These are phyloP conservation scores for Apogon hyalosoma DNA, from an alignment of 2,797 vertebrate genomes.

Conservation along the genomic window DNA sequence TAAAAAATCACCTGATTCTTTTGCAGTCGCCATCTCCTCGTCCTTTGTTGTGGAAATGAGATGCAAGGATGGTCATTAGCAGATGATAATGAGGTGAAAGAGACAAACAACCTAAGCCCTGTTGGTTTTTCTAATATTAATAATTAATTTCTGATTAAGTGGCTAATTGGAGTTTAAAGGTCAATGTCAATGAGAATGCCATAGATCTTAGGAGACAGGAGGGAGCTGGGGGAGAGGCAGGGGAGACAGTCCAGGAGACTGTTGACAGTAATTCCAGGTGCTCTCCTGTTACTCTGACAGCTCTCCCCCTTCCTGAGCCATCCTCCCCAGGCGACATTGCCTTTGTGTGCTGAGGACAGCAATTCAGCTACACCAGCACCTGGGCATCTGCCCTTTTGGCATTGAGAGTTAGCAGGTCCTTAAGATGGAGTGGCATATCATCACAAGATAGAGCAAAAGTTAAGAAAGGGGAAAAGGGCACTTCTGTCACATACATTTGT, in stretches of 20 bases:
- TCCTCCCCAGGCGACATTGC: constrained; percentile 69
- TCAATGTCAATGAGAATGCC: constrained; percentile 81
- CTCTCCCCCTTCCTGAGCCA: constrained; percentile 58
- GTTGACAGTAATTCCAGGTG: constrained; percentile 82
- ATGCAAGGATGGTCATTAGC: constrained; percentile 84
- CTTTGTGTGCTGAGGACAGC: constrained; percentile 83
- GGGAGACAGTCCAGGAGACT: constrained; percentile 51
- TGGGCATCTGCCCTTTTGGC: constrained; percentile 81
- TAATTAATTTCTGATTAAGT: constrained; percentile 87
- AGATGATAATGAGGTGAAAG: constrained; percentile 85
- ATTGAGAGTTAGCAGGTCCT: constrained; percentile 72
- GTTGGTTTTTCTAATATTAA: constrained; percentile 87
- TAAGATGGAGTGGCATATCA: constrained; percentile 66
- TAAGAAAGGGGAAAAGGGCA: constrained; percentile 18
- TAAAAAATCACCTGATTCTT: constrained; percentile 59
- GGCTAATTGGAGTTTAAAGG: constrained; percentile 88
- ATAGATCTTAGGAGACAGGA: constrained; percentile 69
- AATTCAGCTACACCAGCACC: constrained; percentile 73
- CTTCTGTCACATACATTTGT: constrained; percentile 17
- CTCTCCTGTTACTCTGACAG: constrained; percentile 78
- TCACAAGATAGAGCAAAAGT: constrained; percentile 49
- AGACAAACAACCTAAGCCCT: constrained; percentile 85
- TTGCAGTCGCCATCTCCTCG: constrained; percentile 55
- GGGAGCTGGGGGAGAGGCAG: constrained; percentile 33
- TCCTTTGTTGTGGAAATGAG: constrained; percentile 83